Conservation (phyloP, 2,888 invertebrate genomes). For the Dicyrtomina minuta region DNA sequence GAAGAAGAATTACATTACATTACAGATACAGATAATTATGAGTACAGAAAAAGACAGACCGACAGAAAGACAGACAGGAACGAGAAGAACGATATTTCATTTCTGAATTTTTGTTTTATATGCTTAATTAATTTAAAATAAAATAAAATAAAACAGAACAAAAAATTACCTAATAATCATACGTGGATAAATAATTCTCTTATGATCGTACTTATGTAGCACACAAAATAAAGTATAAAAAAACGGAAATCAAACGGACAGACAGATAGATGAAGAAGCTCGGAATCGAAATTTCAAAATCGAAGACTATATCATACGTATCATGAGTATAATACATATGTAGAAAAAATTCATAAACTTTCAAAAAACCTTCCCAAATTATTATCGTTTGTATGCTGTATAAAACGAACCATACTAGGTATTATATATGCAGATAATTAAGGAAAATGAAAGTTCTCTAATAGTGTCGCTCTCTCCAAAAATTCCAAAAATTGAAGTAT, state of each 20-base stretch:
- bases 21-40: slow-evolving; percentile 3
- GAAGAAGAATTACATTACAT: slow-evolving; percentile 30
- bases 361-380: no score
- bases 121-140: neutral
- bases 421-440: no score
- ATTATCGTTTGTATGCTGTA: no score
- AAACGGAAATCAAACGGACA: neutral
- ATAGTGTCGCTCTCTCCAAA: no score
- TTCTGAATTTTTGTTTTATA: neutral
- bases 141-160: no score
- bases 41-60: slow-evolving; percentile 24
- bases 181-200: no score
- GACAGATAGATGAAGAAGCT: neutral
- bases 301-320: slow-evolving; percentile 1
- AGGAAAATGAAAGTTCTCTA: no score
- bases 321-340: neutral
- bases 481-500: no score
- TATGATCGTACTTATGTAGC: neutral
- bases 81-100: neutral
- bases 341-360: no score
- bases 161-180: no score
- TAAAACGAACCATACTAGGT: no score
- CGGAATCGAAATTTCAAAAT: neutral
- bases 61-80: neutral
- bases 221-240: neutral